These are phyloP conservation scores for Hymenochirus boettgeri DNA, from an alignment of 2,113 vertebrate genomes.

Conservation along the genomic window DNA sequence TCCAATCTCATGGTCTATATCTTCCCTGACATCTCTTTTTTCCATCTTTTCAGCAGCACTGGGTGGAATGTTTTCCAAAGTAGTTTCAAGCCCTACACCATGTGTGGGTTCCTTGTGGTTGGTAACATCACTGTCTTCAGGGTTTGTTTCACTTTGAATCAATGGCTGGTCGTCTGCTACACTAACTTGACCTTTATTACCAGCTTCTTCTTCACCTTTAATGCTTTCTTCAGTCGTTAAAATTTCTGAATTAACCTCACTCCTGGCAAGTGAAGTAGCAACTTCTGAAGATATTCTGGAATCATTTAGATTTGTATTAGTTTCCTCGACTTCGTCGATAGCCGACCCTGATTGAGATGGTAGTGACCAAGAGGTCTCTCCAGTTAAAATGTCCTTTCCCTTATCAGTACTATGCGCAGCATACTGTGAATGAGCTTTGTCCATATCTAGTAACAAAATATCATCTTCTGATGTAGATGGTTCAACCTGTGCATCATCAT, in stretches of 20 bases:
- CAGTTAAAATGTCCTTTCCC: not conserved
- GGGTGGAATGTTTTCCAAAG: not conserved
- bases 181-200: not conserved
- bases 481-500: conserved; percentile 9
- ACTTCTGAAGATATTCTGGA: not conserved
- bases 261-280: conserved; percentile 20
- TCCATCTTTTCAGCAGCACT: not conserved
- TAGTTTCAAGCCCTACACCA: not conserved
- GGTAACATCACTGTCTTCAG: conserved; percentile 12
- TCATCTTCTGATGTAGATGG: conserved; percentile 8
- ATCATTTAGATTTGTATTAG: too few species aligned
- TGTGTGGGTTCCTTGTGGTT: not conserved
- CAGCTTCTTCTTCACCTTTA: conserved; percentile 32
- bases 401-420: not conserved
- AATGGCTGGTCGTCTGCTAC: not conserved
- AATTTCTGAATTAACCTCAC: conserved; percentile 11
- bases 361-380: conserved; percentile 16
- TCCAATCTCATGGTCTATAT: not conserved
- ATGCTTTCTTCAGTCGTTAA: conserved; percentile 11
- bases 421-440: conserved; percentile 35
- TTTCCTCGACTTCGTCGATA: too few species aligned
- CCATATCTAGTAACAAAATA: conserved; percentile 38
- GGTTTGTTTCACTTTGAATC: conserved; percentile 4
- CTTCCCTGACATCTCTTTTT: not conserved
- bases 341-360: not conserved